phyloP scores from a whole-genome alignment of 2,888 invertebrate genomes.

The Cosmorhoe ocellata region DNA sequence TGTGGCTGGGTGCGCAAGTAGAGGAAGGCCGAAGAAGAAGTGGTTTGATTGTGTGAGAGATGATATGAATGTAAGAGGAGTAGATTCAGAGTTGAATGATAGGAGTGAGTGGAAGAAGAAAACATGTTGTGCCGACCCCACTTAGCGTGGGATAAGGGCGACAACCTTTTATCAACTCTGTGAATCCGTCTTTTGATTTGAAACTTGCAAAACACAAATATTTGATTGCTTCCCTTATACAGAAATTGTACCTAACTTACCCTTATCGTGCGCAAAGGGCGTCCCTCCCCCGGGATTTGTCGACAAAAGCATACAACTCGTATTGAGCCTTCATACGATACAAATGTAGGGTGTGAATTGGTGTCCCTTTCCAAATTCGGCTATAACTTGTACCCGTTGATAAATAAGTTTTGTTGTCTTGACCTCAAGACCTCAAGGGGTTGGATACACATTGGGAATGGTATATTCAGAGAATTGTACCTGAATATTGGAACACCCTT shows the following conservation, averaged over 20 bases:
- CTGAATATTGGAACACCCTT: conserved; percentile 1
- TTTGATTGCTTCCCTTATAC: conserved; percentile 26
- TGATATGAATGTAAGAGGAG: too few species aligned
- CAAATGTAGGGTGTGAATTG: conserved; percentile 31
- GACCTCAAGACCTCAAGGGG: conserved; percentile 17
- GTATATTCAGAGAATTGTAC: conserved; percentile 6
- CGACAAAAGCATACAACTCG: conserved; percentile 34
- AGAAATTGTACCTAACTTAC: conserved; percentile 25
- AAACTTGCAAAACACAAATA: conserved; percentile 25
- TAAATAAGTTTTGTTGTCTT: conserved; percentile 30
- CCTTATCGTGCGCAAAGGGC: conserved; percentile 32
- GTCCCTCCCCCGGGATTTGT: conserved; percentile 26
- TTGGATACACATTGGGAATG: conserved; percentile 9
- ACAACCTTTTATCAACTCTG: background rate
- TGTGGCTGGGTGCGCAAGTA: too few species aligned
- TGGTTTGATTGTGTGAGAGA: too few species aligned
- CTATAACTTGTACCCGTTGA: conserved; percentile 24
- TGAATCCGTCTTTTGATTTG: conserved; percentile 23
- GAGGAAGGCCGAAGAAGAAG: too few species aligned
- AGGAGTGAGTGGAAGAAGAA: too few species aligned
- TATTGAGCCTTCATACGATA: conserved; percentile 31
- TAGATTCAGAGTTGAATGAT: too few species aligned
- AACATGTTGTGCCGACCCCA: too few species aligned
- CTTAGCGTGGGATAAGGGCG: too few species aligned
- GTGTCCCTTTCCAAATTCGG: conserved; percentile 25